A percentile compares a stretch with the other conserved stretches of the same genome.
Evolutionary conservation across 2,888 invertebrate genomes (phyloP).

Genomic region (Hydropsyche betteni): DNA sequence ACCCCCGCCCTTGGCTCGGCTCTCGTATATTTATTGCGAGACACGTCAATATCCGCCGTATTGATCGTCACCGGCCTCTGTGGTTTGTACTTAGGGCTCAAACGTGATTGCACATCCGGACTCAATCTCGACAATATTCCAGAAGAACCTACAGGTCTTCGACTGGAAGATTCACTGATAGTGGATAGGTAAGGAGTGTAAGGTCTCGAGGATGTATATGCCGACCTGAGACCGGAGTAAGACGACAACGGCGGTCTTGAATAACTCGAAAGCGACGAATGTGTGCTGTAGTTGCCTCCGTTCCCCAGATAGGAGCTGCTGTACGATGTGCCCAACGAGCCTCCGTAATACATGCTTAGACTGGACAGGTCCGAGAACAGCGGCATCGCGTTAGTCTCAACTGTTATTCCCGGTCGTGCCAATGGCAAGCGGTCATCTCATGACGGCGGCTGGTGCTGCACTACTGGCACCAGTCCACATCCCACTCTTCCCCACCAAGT

Average conservation of each 20-base stretch:
- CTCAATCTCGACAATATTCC: conserved; percentile 42
- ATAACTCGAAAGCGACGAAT: conserved; percentile 60
- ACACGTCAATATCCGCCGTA: conserved; percentile 87
- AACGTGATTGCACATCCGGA: conserved; percentile 45
- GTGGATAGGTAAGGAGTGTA: conserved; percentile 80
- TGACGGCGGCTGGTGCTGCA: conserved; percentile 50
- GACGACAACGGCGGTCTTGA: conserved; percentile 55
- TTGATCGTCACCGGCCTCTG: conserved; percentile 79
- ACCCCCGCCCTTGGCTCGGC: conserved; percentile 36
- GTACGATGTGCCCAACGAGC: conserved; percentile 58
- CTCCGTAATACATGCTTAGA: conserved; percentile 67
- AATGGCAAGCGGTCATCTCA: conserved; percentile 41
- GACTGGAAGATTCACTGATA: conserved; percentile 70
- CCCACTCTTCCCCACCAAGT: conserved; percentile 53
- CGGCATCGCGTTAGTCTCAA: conserved; percentile 64
- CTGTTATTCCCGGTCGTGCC: conserved; percentile 9
- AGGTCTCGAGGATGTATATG: conserved; percentile 58
- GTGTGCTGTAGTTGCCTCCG: conserved; percentile 63
- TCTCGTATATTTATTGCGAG: conserved; percentile 69
- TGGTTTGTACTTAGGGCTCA: conserved; percentile 46
- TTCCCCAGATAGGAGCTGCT: conserved; percentile 66
- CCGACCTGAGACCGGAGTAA: conserved; percentile 55
- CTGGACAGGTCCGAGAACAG: conserved; percentile 74
- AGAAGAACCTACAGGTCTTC: conserved; percentile 58
- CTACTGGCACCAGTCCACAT: conserved; percentile 53